Percentiles rank a stretch among this genome's conserved stretches.
Evolutionary conservation across 2,888 invertebrate species (phyloP).

Genomic region (Teleogryllus oceanicus): DNA sequence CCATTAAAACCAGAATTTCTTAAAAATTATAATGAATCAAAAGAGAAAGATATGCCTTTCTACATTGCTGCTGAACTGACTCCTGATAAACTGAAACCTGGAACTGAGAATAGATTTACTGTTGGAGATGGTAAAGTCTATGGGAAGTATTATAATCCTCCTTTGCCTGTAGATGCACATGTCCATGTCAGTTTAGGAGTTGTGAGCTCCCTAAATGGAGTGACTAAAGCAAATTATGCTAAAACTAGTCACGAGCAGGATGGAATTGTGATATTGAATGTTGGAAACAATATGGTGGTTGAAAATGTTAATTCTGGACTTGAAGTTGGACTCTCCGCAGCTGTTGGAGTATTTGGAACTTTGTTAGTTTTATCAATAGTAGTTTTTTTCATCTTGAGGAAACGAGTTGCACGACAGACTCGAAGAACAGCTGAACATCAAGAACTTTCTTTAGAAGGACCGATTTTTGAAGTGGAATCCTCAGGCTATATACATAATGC

Average conservation of each 20-base stretch:
- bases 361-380: conserved; percentile 63
- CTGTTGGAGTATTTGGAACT: conserved; percentile 66
- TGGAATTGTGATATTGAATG: conserved; percentile 52
- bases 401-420: conserved; percentile 49
- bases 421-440: conserved; percentile 56
- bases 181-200: conserved; percentile 69
- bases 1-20: conserved; percentile 60
- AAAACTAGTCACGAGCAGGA: conserved; percentile 52
- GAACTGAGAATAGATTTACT: conserved; percentile 63
- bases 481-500: conserved; percentile 52
- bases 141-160: conserved; percentile 73
- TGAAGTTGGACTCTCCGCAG: conserved; percentile 55
- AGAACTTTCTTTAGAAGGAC: conserved; percentile 72
- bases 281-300: conserved; percentile 23
- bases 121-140: conserved; percentile 74
- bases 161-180: conserved; percentile 59
- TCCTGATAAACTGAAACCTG: conserved; percentile 53
- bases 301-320: conserved; percentile 39
- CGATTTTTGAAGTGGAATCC: conserved; percentile 67
- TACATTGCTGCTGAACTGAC: conserved; percentile 80
- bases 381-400: conserved; percentile 57
- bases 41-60: conserved; percentile 65
- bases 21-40: conserved; percentile 64
- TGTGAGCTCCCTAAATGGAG: conserved; percentile 63
- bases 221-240: conserved; percentile 64